Evolutionary conservation across 2,888 invertebrate species (phyloP).

Genomic region (Mechanitis messenoides): DNA sequence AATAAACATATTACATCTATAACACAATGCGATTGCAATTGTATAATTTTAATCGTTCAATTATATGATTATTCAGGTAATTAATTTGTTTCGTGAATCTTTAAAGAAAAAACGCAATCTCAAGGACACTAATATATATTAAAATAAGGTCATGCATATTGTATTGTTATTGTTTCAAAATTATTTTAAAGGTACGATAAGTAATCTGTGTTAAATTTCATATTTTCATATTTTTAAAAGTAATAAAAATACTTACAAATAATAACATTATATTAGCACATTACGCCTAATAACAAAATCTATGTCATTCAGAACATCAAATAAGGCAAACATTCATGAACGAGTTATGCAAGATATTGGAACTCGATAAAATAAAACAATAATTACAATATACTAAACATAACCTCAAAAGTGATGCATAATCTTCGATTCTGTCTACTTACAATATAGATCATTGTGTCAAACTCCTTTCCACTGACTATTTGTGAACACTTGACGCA

Average conservation of each 20-base stretch:
- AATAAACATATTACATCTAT: no score
- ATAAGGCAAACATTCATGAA: not conserved
- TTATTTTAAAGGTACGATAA: no score
- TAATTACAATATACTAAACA: slow-evolving; percentile 37
- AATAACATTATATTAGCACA: no score
- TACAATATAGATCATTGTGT: slow-evolving; percentile 65
- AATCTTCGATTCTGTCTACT: slow-evolving; percentile 44
- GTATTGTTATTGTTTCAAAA: no score
- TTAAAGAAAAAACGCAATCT: slow-evolving; percentile 9
- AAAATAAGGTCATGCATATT: not conserved
- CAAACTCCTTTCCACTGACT: slow-evolving; percentile 63
- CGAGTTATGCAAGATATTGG: not conserved
- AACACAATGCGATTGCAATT: not conserved
- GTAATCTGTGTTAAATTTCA: no score
- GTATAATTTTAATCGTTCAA: slow-evolving; percentile 14
- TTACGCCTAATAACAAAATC: not conserved
- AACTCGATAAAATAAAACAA: not conserved
- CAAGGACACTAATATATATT: slow-evolving; percentile 8
- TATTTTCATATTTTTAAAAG: no score
- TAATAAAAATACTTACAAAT: no score
- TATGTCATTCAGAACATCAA: slow-evolving; percentile 1
- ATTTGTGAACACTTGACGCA: slow-evolving; percentile 71
- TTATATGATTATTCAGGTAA: slow-evolving; percentile 15
- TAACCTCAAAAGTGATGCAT: slow-evolving; percentile 66
- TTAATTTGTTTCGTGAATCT: slow-evolving; percentile 10